Base-by-base conservation (phyloP, 2,113 vertebrate species). In the Struthio camelus region DNA sequence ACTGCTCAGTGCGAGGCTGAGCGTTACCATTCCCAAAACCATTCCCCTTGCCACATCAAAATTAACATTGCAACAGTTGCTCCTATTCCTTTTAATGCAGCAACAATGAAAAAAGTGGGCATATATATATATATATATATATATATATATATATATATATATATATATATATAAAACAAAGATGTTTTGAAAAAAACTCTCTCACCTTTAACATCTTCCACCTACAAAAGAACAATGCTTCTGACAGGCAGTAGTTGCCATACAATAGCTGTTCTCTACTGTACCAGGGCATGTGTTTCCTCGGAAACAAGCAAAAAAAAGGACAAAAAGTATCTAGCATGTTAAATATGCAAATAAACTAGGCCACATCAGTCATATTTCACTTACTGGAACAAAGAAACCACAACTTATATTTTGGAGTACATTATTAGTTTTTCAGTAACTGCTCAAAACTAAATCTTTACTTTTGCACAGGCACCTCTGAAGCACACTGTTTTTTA, bases 311-410 rank as follows among this genome's bases (percentile, higher is more conserved):
- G 62, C 1, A 8, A 76, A 88, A 86, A 77, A 79, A 62, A 18
- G 56, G 66, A 77, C 42, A 96, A 78, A 90, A 97, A 66, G 88
- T 89, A 94, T 91, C 87, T 90, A 87, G 81, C 90, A 90, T 88
- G 95, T 95, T 96, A 95, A 96, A 93, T 92, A 97, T 96, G 86
- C 72, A 98, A 96, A 98, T 95, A 94, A 98, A 98, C 70, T 90
- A 87, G 97, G 96, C 97, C 96, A 97, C 80, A 72, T 77, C 77
- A 66, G 86, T 91, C 87, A 89, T 95, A 96, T 96, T 97, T 97
- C 85, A 95, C 89, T 87, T 88, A 96, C 17, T 81, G 78, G 79
- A 94, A 86, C 25, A 5, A 94, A 94, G 78, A 90, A 36, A 81
- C 50, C 77, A 96, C 72, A 94, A 93, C 79, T 70, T 90, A 54